Conservation (phyloP, 2,113 vertebrate genomes). For the Trematocara unimaculatum region DNA sequence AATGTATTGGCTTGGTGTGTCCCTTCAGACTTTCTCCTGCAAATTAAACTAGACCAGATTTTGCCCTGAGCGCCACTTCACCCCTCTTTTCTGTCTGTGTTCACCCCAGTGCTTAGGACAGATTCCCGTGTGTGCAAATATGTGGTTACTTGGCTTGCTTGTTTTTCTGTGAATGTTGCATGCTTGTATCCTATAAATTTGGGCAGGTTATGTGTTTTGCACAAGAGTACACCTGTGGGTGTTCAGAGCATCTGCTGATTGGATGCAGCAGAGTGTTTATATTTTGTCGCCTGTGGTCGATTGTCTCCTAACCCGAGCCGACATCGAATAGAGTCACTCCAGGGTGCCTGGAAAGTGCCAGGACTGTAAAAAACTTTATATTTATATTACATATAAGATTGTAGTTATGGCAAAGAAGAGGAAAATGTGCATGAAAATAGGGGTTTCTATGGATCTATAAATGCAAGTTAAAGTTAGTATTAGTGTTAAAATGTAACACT, state of each 20-base stretch:
- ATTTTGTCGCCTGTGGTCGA: slow-evolving; percentile 25
- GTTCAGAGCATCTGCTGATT: slow-evolving; percentile 22
- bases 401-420: not conserved
- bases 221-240: slow-evolving; percentile 5
- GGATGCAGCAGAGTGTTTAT: slow-evolving; percentile 22
- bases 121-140: not conserved
- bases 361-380: not conserved
- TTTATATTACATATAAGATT: not conserved
- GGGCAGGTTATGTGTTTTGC: not conserved
- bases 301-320: slow-evolving; percentile 25
- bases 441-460: not conserved
- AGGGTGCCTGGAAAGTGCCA: slow-evolving; percentile 19
- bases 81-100: not conserved
- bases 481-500: not conserved
- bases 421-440: not conserved
- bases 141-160: not conserved
- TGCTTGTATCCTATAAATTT: not conserved
- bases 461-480: not conserved
- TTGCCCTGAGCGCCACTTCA: slow-evolving; percentile 5
- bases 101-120: not conserved
- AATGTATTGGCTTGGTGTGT: not conserved
- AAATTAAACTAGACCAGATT: not conserved
- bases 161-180: not conserved
- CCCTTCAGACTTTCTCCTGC: not conserved
- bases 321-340: slow-evolving; percentile 18